phyloP scores from a whole-genome alignment of 2,113 vertebrate species.

The Cephalopterus ornatus region DNA sequence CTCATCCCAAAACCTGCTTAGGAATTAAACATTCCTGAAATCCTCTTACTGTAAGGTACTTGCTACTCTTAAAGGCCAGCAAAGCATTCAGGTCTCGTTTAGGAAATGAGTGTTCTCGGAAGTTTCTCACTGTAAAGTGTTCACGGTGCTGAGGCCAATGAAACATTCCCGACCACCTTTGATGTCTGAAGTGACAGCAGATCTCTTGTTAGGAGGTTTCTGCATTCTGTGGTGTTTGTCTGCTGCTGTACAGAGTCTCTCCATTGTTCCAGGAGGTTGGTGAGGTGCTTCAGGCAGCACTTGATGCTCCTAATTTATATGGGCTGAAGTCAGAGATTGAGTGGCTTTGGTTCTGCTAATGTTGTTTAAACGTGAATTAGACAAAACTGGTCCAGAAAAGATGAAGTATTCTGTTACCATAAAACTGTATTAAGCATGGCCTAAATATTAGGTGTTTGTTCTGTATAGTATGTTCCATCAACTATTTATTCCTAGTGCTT shows the following conservation, averaged over 20 bases:
- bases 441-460: conserved; percentile 72
- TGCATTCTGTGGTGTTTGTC: neutral
- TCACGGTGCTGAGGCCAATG: neutral
- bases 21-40: conserved; percentile 42
- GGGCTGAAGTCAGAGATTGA: neutral
- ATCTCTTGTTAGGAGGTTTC: neutral
- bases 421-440: conserved; percentile 74
- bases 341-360: neutral
- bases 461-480: conserved; percentile 69
- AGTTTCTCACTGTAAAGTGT: neutral
- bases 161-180: conserved; percentile 3
- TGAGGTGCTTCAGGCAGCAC: conserved; percentile 33
- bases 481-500: conserved; percentile 74
- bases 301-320: neutral
- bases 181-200: neutral
- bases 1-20: conserved; percentile 10
- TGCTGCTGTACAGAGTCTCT: neutral
- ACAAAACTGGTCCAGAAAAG: conserved; percentile 51
- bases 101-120: neutral
- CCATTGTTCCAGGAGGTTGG: neutral
- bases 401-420: conserved; percentile 59
- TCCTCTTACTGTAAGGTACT: conserved; percentile 55
- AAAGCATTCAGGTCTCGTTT: neutral
- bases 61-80: conserved; percentile 1
- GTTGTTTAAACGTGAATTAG: neutral